These are phyloP conservation scores for Leptopilina drosophilae DNA, from an alignment of 2,888 invertebrate genomes.

Conservation along the genomic window DNA sequence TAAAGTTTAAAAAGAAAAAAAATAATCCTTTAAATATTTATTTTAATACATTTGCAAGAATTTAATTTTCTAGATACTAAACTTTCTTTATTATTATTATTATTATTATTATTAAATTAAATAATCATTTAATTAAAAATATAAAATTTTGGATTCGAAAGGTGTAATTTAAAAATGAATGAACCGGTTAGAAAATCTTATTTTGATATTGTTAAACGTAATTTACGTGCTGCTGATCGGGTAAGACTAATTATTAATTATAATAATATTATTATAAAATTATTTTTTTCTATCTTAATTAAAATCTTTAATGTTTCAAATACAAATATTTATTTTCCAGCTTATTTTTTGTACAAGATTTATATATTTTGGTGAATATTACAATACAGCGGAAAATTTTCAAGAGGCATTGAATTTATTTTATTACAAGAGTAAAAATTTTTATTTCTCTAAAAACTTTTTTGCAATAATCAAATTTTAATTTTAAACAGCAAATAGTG, in stretches of 20 bases:
- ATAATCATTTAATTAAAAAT: too few relatives aligned
- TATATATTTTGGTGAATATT: constrained; percentile 64
- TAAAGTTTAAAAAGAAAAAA: too few relatives aligned
- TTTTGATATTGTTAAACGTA: constrained; percentile 61
- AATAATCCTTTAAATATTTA: too few relatives aligned
- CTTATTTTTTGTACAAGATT: constrained; percentile 60
- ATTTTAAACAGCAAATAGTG: constrained; percentile 42
- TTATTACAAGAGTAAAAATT: neutral
- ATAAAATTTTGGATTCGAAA: too few relatives aligned
- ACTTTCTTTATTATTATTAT: too few relatives aligned
- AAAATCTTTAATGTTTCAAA: neutral
- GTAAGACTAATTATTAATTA: constrained; percentile 55
- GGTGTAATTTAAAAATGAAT: neutral
- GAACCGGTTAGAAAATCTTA: constrained; percentile 55
- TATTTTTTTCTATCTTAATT: too few relatives aligned
- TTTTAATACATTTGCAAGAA: too few relatives aligned
- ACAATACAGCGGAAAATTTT: constrained; percentile 51
- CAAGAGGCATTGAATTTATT: constrained; percentile 54
- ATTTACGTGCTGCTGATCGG: constrained; percentile 56
- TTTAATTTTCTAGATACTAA: too few relatives aligned
- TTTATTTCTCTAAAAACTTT: neutral
- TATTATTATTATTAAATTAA: too few relatives aligned
- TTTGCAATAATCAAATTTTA: neutral
- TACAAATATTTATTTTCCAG: constrained; percentile 52
- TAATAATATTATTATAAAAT: too few relatives aligned